phyloP scores from a whole-genome alignment of 2,888 invertebrate genomes.

The Mesorhabditis belari region DNA sequence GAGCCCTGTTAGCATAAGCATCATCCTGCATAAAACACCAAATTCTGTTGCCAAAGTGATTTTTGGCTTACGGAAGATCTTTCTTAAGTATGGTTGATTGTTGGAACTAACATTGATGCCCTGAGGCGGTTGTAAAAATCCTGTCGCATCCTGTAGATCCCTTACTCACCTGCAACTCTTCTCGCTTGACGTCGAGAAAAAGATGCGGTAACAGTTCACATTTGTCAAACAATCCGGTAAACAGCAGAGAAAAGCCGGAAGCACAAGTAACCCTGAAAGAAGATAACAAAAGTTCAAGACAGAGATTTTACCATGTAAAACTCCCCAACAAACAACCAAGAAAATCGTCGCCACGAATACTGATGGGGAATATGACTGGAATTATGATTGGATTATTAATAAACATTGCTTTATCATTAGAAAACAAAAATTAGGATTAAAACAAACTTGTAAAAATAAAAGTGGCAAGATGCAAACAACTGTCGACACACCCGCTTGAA shows the following conservation, averaged over 20 bases:
- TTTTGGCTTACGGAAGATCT: no score
- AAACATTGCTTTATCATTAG: no score
- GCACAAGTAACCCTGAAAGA: constrained; percentile 14
- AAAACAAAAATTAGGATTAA: neutral
- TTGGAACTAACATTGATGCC: no score
- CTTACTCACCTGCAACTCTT: constrained; percentile 38
- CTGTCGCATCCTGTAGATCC: no score
- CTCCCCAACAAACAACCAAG: constrained; percentile 46
- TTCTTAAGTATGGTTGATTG: no score
- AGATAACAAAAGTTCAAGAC: neutral
- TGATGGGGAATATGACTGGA: constrained; percentile 42
- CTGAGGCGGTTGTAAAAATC: no score
- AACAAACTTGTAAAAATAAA: constrained; percentile 30
- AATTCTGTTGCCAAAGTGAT: no score
- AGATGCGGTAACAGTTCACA: constrained; percentile 42
- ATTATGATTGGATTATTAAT: neutral
- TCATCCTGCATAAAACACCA: no score
- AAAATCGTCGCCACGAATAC: constrained; percentile 50
- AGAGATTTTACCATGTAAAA: constrained; percentile 35
- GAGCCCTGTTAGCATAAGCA: no score
- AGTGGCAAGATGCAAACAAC: constrained; percentile 48
- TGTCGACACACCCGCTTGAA: constrained; percentile 48
- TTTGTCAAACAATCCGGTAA: constrained; percentile 41
- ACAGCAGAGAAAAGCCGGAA: constrained; percentile 45
- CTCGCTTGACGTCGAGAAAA: constrained; percentile 39